phyloP scores from a whole-genome alignment of 2,113 vertebrate genomes.

The Brevimyrus niger region DNA sequence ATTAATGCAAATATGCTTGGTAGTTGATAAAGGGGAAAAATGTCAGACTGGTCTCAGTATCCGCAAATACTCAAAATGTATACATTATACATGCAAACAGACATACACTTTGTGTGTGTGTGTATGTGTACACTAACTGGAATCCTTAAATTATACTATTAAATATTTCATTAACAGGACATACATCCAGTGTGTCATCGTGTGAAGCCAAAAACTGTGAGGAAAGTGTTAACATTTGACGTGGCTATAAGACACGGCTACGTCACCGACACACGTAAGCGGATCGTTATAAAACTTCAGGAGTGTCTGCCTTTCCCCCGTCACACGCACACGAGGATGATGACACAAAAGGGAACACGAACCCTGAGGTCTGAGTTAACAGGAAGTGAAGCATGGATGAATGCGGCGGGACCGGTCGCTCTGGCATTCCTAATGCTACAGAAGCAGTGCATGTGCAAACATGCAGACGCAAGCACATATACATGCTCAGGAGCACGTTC shows the following conservation, averaged over 20 bases:
- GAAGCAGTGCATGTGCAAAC: background rate
- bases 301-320: background rate
- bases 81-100: background rate
- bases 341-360: background rate
- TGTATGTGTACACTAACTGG: background rate
- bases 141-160: background rate
- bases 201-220: background rate
- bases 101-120: background rate
- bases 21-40: background rate
- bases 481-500: background rate
- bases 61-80: background rate
- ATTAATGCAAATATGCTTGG: background rate
- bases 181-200: background rate
- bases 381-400: background rate
- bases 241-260: background rate
- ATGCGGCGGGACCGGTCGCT: background rate
- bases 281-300: background rate
- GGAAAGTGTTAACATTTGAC: background rate
- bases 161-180: background rate
- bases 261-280: background rate
- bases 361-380: background rate
- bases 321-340: background rate
- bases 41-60: background rate
- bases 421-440: background rate
- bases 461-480: background rate